Percentiles rank a stretch among this genome's conserved stretches.
phyloP scores from a whole-genome alignment of 1,140 invertebrate species.

The Drosophila funebris region DNA sequence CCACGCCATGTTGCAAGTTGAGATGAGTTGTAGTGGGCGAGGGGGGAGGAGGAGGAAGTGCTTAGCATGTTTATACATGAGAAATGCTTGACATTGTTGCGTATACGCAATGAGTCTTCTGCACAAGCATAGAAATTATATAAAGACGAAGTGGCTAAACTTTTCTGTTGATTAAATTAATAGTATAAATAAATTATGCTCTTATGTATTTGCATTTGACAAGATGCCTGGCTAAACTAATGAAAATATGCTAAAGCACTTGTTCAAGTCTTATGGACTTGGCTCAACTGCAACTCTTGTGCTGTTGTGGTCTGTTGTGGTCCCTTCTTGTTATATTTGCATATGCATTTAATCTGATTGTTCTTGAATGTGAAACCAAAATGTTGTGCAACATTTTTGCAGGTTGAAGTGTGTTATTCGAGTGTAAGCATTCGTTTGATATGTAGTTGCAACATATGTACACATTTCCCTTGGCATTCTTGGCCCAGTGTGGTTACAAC shows the following conservation, averaged over 20 bases:
- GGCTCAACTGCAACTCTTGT: not conserved
- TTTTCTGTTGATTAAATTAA: constrained; percentile 27
- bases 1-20: not conserved
- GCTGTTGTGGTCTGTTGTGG: not conserved
- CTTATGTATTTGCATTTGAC: not conserved
- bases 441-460: constrained; percentile 18
- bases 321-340: not conserved
- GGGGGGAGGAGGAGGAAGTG: no score
- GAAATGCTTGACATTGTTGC: constrained; percentile 11
- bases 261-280: not conserved
- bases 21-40: constrained; percentile 10
- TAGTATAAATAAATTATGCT: constrained; percentile 4
- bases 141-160: constrained; percentile 8
- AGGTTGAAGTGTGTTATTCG: constrained; percentile 22
- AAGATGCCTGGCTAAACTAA: not conserved
- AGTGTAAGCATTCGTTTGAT: constrained; percentile 24
- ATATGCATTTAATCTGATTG: not conserved
- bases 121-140: not conserved
- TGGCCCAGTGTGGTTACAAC: constrained; percentile 12
- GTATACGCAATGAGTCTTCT: not conserved
- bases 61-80: constrained; percentile 23
- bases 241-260: not conserved
- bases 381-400: constrained; percentile 7
- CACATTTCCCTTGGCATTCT: constrained; percentile 23
- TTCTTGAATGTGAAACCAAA: not conserved